These are phyloP conservation scores for Otis tarda DNA, from an alignment of 2,113 vertebrate species.

Conservation along the genomic window DNA sequence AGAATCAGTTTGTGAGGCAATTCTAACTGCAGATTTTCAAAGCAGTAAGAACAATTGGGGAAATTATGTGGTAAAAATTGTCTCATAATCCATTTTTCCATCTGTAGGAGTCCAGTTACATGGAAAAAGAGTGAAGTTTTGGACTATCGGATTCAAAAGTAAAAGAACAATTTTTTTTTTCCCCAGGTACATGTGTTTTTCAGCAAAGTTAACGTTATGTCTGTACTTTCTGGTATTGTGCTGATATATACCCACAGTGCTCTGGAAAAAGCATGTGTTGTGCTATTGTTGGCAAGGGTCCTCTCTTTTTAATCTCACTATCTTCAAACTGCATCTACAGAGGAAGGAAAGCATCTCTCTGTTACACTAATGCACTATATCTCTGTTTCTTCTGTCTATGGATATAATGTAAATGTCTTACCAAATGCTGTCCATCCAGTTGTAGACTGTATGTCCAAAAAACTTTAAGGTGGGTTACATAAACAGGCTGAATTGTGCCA, in stretches of 20 bases:
- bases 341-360: background rate
- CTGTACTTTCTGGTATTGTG: background rate
- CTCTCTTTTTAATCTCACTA: background rate
- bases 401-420: background rate
- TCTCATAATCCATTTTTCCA: background rate
- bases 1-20: background rate
- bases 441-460: rapidly evolving
- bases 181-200: background rate
- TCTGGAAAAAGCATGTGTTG: background rate
- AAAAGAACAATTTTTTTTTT: background rate
- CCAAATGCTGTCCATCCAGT: background rate
- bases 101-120: background rate
- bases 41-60: background rate
- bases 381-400: background rate
- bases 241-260: background rate
- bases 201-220: background rate
- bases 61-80: background rate
- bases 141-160: background rate
- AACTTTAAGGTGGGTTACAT: rapidly evolving
- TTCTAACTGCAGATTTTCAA: background rate
- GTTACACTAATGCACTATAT: rapidly evolving
- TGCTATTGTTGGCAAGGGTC: rapidly evolving
- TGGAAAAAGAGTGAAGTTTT: background rate
- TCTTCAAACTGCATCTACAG: background rate
- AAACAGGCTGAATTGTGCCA: background rate